These are phyloP conservation scores for Perithous albicinctus DNA, from an alignment of 2,888 invertebrate genomes.

Conservation along the genomic window DNA sequence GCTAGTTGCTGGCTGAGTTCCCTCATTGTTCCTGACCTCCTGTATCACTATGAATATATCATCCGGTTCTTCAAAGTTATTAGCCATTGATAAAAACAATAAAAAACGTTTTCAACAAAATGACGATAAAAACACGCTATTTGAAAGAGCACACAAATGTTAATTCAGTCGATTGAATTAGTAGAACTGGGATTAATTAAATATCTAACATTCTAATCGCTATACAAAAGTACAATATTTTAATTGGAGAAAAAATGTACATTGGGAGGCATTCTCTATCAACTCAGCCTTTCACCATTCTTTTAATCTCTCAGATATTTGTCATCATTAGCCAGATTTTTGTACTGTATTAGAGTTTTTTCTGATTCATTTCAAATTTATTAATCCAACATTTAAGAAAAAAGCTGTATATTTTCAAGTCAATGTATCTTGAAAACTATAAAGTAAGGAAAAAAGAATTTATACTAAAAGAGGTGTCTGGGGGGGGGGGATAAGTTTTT, in stretches of 20 bases:
- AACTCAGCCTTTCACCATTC: too few species aligned
- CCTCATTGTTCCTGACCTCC: constrained; percentile 77
- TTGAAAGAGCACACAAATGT: background rate
- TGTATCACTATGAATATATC: constrained; percentile 81
- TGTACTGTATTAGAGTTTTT: too few species aligned
- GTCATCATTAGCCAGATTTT: too few species aligned
- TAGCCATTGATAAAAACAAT: constrained; percentile 59
- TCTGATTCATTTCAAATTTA: too few species aligned
- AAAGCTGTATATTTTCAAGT: too few species aligned
- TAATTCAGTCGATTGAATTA: background rate
- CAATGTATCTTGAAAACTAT: too few species aligned
- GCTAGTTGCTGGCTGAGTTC: constrained; percentile 73
- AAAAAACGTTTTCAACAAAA: constrained; percentile 51
- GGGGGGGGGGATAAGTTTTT: too few species aligned
- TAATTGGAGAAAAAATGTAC: background rate
- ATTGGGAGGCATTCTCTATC: too few species aligned
- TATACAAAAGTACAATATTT: background rate
- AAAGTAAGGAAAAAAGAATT: too few species aligned
- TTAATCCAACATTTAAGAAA: too few species aligned
- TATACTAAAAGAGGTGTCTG: too few species aligned
- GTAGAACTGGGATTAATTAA: background rate
- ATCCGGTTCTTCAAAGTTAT: constrained; percentile 77
- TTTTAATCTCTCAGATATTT: too few species aligned
- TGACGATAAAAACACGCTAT: constrained; percentile 12
- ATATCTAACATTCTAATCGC: background rate